Conservation (phyloP, 2,113 vertebrate genomes). For the Chaenogobius annularis region DNA sequence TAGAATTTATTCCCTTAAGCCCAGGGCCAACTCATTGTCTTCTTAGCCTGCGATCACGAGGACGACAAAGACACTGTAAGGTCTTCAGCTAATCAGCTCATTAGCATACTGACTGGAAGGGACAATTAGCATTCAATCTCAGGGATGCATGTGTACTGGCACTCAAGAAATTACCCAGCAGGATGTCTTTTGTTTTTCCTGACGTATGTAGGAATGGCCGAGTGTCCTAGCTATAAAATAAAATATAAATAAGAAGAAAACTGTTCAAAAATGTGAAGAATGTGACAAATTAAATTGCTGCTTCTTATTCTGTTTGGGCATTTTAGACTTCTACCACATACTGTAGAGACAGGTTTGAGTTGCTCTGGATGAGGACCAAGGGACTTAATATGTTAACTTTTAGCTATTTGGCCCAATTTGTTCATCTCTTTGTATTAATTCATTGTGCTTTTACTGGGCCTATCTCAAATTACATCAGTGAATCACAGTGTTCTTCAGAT, state of each 20-base stretch:
- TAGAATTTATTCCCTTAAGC: constrained; percentile 54
- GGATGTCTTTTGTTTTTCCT: background rate
- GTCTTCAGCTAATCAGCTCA: constrained; percentile 48
- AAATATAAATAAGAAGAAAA: background rate
- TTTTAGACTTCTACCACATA: too few species aligned
- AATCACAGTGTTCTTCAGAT: too few species aligned
- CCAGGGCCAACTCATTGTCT: constrained; percentile 23
- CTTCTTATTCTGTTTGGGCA: too few species aligned
- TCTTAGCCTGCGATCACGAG: constrained; percentile 33
- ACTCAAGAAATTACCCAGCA: background rate
- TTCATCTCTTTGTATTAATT: too few species aligned
- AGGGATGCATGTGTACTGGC: constrained; percentile 1
- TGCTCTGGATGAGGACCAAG: too few species aligned
- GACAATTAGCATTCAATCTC: constrained; percentile 38
- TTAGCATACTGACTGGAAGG: constrained; percentile 41
- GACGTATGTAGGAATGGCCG: background rate
- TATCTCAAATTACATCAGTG: too few species aligned
- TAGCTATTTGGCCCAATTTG: too few species aligned
- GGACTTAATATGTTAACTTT: too few species aligned
- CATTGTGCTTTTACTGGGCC: too few species aligned
- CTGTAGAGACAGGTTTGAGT: background rate
- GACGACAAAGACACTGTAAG: constrained; percentile 31
- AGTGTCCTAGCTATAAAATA: background rate
- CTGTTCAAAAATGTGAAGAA: too few species aligned
- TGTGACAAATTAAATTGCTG: too few species aligned